Evolutionary conservation across 2,888 invertebrate species (phyloP), one percentile per base, ranked within the genome.

Genomic region (Portevinia maculata): DNA sequence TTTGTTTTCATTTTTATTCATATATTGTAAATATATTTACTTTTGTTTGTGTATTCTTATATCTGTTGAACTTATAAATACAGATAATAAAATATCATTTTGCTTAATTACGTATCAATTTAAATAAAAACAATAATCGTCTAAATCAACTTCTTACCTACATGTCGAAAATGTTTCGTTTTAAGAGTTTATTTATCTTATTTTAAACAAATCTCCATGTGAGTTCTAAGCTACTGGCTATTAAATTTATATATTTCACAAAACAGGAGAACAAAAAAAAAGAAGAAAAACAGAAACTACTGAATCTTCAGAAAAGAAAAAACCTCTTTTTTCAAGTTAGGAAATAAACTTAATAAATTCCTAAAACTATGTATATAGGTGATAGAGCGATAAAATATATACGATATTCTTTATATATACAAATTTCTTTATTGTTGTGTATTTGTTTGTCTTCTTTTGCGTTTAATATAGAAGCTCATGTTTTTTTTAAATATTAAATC

Each of bases 401-500:
- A 48, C 24, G 62, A 70, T 75, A 59, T 55, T 21, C n/a, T n/a
- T n/a, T n/a, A 5, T 24, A 24, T 24, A 24, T 24, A 24, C 2
- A 3, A 24, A 24, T 5, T 24, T 3, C 48, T 67, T 64, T 64
- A 59, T 65, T 78, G 64, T 48, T 75, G 75, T 55, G 46, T 60
- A 52, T 34, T 64, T 64, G 3, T 32, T 62, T 65, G 17, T 34
- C 50, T 74, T 74, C 19, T 55, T 52, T 71, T 46, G 64, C 52
- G 50, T 67, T 79, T 62, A 48, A 39, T 70, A 44, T 44, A 73
- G 69, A 79, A 84, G 76, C 84, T 71, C 78, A 65, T 67, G 41
- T 76, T 74, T 46, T 69, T 50, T 75, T 17, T 67, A 67, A 75
- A 78, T 83, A 65, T 85, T 85, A 85, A 85, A 84, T 85, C 76